These are phyloP conservation scores for Apteryx owenii DNA, from an alignment of 2,113 vertebrate species.

Conservation along the genomic window DNA sequence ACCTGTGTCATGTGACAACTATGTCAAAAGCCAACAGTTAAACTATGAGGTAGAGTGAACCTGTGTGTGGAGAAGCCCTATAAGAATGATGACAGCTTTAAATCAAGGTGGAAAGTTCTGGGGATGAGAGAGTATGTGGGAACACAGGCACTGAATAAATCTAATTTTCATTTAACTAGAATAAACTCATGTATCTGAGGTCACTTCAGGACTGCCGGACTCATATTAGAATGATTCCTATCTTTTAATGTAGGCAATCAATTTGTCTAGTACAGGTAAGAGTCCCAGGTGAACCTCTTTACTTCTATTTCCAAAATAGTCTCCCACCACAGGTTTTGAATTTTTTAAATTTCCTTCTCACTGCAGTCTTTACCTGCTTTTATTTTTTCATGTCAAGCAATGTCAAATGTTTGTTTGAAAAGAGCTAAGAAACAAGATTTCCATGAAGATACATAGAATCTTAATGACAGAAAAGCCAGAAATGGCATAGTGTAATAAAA, in stretches of 20 bases:
- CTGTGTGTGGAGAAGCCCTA: neutral
- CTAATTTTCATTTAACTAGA: neutral
- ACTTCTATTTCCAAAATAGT: neutral
- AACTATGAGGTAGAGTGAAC: neutral
- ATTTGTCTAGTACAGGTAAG: neutral
- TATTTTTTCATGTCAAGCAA: neutral
- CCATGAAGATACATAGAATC: neutral
- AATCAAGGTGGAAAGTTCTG: neutral
- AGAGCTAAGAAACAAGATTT: neutral
- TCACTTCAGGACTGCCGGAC: neutral
- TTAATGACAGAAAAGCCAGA: neutral
- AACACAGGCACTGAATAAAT: neutral
- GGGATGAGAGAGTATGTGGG: neutral
- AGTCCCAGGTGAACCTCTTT: neutral
- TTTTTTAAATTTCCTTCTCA: neutral
- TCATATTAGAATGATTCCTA: neutral
- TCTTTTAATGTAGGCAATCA: neutral
- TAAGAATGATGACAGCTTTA: neutral
- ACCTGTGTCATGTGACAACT: neutral
- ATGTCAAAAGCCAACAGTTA: neutral
- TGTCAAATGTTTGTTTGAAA: neutral
- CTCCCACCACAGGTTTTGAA: neutral
- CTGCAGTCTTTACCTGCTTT: neutral
- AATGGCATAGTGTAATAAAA: neutral
- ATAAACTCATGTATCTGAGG: neutral